Base-by-base conservation (phyloP, 2,888 invertebrate species). In the Aspidiotus destructor region DNA sequence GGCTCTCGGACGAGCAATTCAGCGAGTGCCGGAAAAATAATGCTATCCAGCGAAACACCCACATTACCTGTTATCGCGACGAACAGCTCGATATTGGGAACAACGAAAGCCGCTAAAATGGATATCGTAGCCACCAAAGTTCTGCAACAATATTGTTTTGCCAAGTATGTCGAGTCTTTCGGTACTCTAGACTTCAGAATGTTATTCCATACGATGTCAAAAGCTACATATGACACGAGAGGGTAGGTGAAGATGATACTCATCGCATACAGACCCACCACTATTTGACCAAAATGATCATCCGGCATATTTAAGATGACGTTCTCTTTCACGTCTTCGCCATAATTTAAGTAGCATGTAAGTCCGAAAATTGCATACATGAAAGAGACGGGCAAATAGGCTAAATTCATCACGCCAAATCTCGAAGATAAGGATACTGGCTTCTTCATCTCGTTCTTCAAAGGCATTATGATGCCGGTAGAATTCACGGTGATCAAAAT, bases 401-500 rank as follows among this genome's bases (percentile, higher is more conserved):
- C 81, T 73, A 81, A 11, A 76, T 94, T 94, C 13, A 97, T 79
- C 0, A 94, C 92, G 6, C 96, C 96, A 70, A 82, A 86, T 60
- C 82, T 81, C 9, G 88, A 87, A 2, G 86, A 86, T 77, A 96
- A 95, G 58, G 83, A 81, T 73, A 84, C 84, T 0, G 94, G 94
- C 0, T 85, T 85, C 76, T 88, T 88, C 95, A 97, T 96, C 76
- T 92, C 91, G 76, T 95, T 95, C 78, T 96, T 94, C 73, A 97
- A 77, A 0, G 97, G 94, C 76, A 95, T 81, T 77, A 91, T 89
- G 78, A 89, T 88, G 63, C 89, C 89, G 72, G 96, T 95, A 65
- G 95, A 95, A 81, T 98, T 97, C 73, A 97, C 84, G 0, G 97
- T 92, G 77, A 95, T 98, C 63, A 98, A 82, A 0, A 94, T 95